phyloP scores from a whole-genome alignment of 2,113 vertebrate genomes.

The Patagioenas fasciata region DNA sequence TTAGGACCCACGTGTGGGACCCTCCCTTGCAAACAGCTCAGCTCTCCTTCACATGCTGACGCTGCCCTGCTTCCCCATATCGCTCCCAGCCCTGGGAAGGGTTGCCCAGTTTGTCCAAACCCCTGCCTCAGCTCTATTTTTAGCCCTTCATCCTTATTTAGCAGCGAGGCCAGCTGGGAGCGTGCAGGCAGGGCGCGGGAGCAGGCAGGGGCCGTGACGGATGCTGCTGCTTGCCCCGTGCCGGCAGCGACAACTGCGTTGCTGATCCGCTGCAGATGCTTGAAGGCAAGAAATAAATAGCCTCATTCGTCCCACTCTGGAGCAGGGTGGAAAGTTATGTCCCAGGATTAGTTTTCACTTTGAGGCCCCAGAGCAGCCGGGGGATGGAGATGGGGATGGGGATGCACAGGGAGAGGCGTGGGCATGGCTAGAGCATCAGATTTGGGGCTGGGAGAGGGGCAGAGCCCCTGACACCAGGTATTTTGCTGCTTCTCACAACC shows the following conservation, averaged over 20 bases:
- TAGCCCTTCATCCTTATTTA: slow-evolving; percentile 70
- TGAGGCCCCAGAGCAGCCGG: neutral
- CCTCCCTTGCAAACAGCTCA: neutral
- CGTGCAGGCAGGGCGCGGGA: neutral
- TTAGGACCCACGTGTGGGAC: neutral
- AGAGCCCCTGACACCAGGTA: neutral
- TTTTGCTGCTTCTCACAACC: neutral
- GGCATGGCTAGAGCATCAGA: neutral
- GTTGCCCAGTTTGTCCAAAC: neutral
- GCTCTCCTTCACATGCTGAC: rapidly evolving
- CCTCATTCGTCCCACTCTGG: neutral
- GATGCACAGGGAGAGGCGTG: neutral
- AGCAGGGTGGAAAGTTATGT: neutral
- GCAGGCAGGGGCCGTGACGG: neutral
- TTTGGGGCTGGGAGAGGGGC: neutral
- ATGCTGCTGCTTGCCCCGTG: neutral
- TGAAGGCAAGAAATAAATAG: slow-evolving; percentile 59
- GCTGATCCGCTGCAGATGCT: neutral
- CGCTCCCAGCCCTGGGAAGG: neutral
- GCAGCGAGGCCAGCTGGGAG: neutral
- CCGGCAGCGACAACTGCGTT: slow-evolving; percentile 38
- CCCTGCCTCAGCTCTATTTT: slow-evolving; percentile 56
- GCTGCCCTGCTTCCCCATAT: neutral
- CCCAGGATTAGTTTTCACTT: slow-evolving; percentile 16
- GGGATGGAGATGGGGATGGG: neutral